Conservation (phyloP, 2,888 invertebrate genomes). For the Drosophila atripex region DNA sequence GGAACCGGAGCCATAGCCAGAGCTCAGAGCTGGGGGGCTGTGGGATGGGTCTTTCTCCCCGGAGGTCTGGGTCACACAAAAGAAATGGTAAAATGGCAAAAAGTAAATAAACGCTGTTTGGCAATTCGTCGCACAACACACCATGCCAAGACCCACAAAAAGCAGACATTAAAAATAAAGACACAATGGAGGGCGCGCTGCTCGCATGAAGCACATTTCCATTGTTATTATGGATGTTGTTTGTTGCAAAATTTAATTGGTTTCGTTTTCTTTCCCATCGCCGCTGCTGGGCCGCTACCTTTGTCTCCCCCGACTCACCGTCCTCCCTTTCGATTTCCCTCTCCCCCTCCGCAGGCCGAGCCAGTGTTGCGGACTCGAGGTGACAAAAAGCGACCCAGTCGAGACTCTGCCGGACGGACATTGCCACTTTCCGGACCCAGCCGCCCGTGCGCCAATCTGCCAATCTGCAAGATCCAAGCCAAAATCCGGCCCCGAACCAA, state of each 20-base stretch:
- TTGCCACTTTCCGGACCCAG: conserved; percentile 18
- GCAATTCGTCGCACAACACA: conserved; percentile 11
- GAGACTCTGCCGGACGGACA: background rate
- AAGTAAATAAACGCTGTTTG: conserved; percentile 39
- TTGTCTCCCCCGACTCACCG: conserved; percentile 23
- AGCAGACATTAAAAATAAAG: conserved; percentile 16
- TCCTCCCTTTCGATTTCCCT: conserved; percentile 5
- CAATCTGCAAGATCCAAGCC: conserved; percentile 45
- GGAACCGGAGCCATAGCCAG: background rate
- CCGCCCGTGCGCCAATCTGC: background rate
- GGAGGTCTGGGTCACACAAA: conserved; percentile 31
- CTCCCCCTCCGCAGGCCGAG: conserved; percentile 22
- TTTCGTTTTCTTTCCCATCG: conserved; percentile 36
- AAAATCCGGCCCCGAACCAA: conserved; percentile 10
- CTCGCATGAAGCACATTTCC: conserved; percentile 66
- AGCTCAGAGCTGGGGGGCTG: background rate
- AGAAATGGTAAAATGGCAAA: conserved; percentile 34
- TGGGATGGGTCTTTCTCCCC: conserved; percentile 17
- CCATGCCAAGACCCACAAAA: background rate
- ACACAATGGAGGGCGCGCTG: conserved; percentile 59
- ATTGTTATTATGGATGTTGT: conserved; percentile 61
- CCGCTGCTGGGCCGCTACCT: conserved; percentile 6
- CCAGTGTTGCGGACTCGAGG: conserved; percentile 24
- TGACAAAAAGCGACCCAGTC: conserved; percentile 5
- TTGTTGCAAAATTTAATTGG: conserved; percentile 43